Percentiles rank a stretch among this genome's conserved stretches.
These are phyloP conservation scores for Thalassarche chlororhynchos DNA, from an alignment of 2,113 vertebrate genomes.

Conservation along the genomic window DNA sequence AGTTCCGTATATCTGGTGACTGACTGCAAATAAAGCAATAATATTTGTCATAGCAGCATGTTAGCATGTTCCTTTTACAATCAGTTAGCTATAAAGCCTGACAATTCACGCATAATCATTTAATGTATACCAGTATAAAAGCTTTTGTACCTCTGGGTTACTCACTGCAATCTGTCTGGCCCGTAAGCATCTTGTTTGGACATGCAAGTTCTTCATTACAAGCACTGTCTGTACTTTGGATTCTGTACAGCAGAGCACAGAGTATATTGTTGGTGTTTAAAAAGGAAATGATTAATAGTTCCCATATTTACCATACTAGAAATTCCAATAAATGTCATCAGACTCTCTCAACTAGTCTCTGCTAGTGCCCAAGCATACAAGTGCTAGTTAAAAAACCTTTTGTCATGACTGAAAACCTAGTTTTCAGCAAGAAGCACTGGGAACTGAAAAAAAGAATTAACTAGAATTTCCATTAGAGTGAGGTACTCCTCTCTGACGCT, in stretches of 20 bases:
- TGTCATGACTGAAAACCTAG: background rate
- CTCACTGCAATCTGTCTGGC: background rate
- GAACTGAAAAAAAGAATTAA: background rate
- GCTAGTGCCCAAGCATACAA: background rate
- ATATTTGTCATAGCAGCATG: background rate
- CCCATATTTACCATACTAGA: background rate
- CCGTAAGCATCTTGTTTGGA: background rate
- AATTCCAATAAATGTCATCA: background rate
- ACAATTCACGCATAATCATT: background rate
- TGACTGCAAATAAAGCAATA: background rate
- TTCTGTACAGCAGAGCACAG: background rate
- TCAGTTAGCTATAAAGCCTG: background rate
- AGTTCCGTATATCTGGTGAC: background rate
- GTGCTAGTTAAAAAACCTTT: background rate
- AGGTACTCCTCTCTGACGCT: background rate
- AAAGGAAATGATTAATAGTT: constrained; percentile 42
- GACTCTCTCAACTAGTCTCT: background rate
- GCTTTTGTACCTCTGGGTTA: background rate
- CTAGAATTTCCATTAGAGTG: background rate
- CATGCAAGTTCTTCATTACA: background rate
- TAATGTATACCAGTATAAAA: background rate
- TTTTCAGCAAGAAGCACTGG: background rate
- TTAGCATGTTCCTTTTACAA: background rate
- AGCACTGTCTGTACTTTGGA: constrained; percentile 43
- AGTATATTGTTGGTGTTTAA: constrained; percentile 12